phyloP scores from a whole-genome alignment of 1,140 invertebrate species.

The Meloidogyne floridensis region DNA sequence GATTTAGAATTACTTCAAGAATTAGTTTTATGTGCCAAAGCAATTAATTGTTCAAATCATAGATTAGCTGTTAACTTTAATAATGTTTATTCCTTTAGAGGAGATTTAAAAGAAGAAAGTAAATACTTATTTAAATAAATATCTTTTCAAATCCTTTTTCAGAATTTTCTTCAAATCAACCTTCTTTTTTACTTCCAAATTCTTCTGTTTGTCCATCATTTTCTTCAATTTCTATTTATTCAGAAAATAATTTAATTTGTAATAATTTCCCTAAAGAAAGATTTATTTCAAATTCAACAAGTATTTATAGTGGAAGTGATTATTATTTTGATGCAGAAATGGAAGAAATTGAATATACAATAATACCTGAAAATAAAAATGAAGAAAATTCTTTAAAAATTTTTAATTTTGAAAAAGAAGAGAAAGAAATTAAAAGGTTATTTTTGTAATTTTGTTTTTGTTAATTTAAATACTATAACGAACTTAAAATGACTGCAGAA shows the following conservation, averaged over 20 bases:
- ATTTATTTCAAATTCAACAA: neutral
- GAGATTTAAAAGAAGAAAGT: neutral
- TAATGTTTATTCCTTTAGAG: neutral
- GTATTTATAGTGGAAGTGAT: neutral
- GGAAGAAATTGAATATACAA: neutral
- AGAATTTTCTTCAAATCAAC: neutral
- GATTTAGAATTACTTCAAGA: conserved; percentile 7
- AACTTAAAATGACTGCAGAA: too few species aligned
- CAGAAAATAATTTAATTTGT: neutral
- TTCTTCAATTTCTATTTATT: conserved; percentile 10
- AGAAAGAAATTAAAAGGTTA: neutral
- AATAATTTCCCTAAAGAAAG: neutral
- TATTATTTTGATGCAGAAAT: conserved; percentile 4
- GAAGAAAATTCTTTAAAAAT: too few species aligned
- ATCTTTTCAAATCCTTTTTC: neutral
- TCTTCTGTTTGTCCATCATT: neutral
- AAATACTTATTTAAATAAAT: neutral
- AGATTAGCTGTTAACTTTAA: conserved; percentile 1
- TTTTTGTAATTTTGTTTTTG: neutral
- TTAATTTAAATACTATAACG: too few species aligned
- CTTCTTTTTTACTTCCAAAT: neutral
- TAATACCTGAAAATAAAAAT: too few species aligned
- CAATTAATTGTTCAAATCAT: conserved; percentile 2
- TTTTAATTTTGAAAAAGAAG: neutral
- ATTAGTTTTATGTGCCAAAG: neutral